Conservation (phyloP, 1,140 invertebrate genomes). For the Ooceraea biroi region DNA sequence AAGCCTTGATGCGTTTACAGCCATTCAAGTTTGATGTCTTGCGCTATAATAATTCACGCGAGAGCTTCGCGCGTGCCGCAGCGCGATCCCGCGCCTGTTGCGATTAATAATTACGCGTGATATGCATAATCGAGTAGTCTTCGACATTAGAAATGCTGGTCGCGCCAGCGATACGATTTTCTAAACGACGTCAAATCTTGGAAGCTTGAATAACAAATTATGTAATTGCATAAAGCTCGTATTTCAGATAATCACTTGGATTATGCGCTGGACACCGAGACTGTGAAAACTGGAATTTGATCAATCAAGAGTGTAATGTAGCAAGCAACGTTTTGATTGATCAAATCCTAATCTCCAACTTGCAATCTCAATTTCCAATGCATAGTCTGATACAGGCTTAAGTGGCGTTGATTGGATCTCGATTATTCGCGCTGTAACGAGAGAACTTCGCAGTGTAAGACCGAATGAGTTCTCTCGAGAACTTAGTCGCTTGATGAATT, state of each 20-base stretch:
- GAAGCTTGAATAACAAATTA: no score
- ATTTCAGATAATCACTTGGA: no score
- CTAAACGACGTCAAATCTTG: background rate
- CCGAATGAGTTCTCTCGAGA: slow-evolving; percentile 19
- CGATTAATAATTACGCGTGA: slow-evolving; percentile 3
- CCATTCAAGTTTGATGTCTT: slow-evolving; percentile 25
- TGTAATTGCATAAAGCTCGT: no score
- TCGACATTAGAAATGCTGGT: no score
- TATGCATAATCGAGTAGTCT: slow-evolving; percentile 16
- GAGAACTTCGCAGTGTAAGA: slow-evolving; percentile 2
- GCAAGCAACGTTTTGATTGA: no score
- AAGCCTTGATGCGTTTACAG: slow-evolving; percentile 46
- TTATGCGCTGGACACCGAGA: no score
- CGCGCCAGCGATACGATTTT: background rate
- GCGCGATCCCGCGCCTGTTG: background rate
- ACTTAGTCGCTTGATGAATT: slow-evolving; percentile 20
- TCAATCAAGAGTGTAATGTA: no score
- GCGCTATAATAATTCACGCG: slow-evolving; percentile 14
- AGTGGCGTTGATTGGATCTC: background rate
- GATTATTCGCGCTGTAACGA: background rate
- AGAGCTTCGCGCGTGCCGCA: background rate
- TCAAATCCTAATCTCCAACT: no score
- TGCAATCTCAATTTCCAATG: background rate
- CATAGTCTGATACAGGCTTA: no score
- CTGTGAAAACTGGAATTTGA: no score